phyloP scores from a whole-genome alignment of 2,888 invertebrate genomes.

The Ectropis crepuscularia region DNA sequence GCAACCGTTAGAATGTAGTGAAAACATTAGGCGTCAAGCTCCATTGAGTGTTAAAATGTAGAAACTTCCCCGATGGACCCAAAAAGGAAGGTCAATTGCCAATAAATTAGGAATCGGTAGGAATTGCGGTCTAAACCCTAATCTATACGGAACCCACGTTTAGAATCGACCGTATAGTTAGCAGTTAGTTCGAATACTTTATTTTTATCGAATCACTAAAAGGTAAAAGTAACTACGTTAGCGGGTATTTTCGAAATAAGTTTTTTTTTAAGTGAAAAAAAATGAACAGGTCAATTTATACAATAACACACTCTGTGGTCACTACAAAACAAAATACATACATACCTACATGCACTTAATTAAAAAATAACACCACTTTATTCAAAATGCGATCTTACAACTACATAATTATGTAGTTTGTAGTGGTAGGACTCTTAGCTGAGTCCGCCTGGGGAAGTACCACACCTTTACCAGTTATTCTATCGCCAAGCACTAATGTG shows the following conservation, averaged over 20 bases:
- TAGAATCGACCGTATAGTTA: conserved; percentile 29
- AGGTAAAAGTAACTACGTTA: not conserved
- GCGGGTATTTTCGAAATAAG: not conserved
- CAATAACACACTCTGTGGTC: no score
- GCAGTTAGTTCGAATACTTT: conserved; percentile 37
- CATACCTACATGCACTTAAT: no score
- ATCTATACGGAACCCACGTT: conserved; percentile 51
- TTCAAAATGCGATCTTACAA: no score
- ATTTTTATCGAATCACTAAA: conserved; percentile 33
- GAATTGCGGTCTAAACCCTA: conserved; percentile 42
- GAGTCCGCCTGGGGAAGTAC: no score
- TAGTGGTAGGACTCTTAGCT: no score
- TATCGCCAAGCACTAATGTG: no score
- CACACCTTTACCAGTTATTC: no score
- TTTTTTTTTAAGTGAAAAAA: no score
- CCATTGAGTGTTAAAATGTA: not conserved
- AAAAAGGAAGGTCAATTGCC: conserved; percentile 31
- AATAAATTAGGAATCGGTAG: conserved; percentile 44
- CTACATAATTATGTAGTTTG: no score
- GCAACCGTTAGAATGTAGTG: not conserved
- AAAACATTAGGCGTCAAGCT: not conserved
- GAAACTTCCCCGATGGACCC: conserved; percentile 13
- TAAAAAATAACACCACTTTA: no score
- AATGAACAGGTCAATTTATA: no score
- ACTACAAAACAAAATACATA: no score